Evolutionary conservation across 2,888 invertebrate genomes (phyloP).

Genomic region (Venustoraphidia nigricollis): DNA sequence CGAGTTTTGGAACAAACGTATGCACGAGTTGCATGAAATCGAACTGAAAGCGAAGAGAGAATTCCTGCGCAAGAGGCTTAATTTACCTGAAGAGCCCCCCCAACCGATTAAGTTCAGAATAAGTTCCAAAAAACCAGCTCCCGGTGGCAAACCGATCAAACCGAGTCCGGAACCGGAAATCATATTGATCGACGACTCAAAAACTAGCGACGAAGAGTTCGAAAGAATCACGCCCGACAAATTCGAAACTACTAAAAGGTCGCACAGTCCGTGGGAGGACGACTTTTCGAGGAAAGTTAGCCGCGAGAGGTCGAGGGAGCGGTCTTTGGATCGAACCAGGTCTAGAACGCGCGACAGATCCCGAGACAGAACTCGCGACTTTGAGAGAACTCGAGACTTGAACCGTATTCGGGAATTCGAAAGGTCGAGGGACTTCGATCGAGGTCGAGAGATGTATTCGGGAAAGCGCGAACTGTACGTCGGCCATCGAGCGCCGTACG

Average conservation of each 20-base stretch:
- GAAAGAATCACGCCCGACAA: constrained; percentile 11
- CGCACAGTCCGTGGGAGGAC: constrained; percentile 27
- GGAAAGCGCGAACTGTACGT: background rate
- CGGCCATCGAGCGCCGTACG: background rate
- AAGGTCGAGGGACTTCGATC: background rate
- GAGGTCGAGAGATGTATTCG: background rate
- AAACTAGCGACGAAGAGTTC: constrained; percentile 13
- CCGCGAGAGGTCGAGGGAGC: constrained; percentile 1
- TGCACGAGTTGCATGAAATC: constrained; percentile 60
- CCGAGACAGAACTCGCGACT: constrained; percentile 6
- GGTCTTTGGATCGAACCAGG: constrained; percentile 10
- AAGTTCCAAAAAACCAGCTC: constrained; percentile 13
- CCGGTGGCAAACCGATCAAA: constrained; percentile 18
- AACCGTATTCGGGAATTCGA: constrained; percentile 8
- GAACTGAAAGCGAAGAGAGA: constrained; percentile 49
- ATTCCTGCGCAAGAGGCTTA: constrained; percentile 46
- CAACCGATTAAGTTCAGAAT: constrained; percentile 25
- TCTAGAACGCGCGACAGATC: constrained; percentile 8
- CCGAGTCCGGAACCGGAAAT: constrained; percentile 20
- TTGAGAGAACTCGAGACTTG: constrained; percentile 2
- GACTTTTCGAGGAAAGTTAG: constrained; percentile 12
- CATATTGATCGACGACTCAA: constrained; percentile 23
- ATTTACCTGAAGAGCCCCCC: constrained; percentile 22
- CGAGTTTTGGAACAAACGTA: constrained; percentile 65
- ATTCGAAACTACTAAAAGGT: constrained; percentile 17